Evolutionary conservation across 2,113 vertebrate species (phyloP).

Genomic region (Notothenia rossii): DNA sequence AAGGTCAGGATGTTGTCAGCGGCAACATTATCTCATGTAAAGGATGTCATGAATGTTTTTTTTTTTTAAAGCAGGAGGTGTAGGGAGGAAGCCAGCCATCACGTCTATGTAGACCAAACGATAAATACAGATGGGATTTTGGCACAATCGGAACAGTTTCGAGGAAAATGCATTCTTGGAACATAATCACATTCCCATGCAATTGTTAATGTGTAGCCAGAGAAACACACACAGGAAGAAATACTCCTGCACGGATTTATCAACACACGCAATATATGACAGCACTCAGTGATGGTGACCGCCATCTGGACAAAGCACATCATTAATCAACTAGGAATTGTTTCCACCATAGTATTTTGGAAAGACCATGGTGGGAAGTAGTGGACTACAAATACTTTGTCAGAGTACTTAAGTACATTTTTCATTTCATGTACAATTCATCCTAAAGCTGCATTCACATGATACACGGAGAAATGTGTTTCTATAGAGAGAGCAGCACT

Average conservation of each 20-base stretch:
- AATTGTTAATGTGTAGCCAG: too few relatives aligned
- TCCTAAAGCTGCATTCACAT: too few relatives aligned
- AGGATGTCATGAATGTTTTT: conserved; percentile 25
- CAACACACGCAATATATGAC: conserved; percentile 19
- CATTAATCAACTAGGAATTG: background rate
- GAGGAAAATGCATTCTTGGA: too few relatives aligned
- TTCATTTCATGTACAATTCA: too few relatives aligned
- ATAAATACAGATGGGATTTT: conserved; percentile 11
- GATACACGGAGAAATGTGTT: too few relatives aligned
- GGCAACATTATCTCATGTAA: conserved; percentile 8
- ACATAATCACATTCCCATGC: too few relatives aligned
- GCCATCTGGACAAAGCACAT: conserved; percentile 42
- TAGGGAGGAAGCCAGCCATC: conserved; percentile 12
- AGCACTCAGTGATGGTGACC: background rate
- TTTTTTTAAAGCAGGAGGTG: too few relatives aligned
- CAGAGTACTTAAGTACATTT: too few relatives aligned
- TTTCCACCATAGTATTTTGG: background rate
- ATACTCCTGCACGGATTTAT: conserved; percentile 9
- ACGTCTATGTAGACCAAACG: conserved; percentile 27
- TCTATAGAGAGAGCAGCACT: too few relatives aligned
- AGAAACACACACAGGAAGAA: background rate
- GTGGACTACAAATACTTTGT: too few relatives aligned
- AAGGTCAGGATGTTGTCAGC: conserved; percentile 58
- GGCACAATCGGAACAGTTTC: conserved; percentile 30
- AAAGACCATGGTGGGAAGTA: too few relatives aligned